These are phyloP conservation scores for Montipora cactus DNA, from an alignment of 64 coral and sea anemone species.

Conservation along the genomic window DNA sequence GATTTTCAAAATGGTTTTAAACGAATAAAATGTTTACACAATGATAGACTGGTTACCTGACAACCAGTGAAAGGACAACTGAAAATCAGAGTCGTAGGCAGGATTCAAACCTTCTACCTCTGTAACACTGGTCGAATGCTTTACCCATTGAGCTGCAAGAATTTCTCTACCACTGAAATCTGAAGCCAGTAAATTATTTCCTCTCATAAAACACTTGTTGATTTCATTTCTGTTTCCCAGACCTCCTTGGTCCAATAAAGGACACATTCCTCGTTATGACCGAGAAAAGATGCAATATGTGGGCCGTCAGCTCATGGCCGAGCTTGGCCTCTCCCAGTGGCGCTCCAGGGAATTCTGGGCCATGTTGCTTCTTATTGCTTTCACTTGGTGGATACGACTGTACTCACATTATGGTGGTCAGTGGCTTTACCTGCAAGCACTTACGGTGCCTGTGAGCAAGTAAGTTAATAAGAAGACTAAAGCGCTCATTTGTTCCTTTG, in stretches of 20 bases:
- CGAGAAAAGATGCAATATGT: slow-evolving; percentile 99
- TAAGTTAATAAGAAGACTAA: slow-evolving; percentile 21
- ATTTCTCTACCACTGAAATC: too few species aligned
- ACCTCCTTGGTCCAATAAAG: slow-evolving; percentile 97
- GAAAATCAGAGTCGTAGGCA: too few species aligned
- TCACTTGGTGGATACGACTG: slow-evolving; percentile 95
- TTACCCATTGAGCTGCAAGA: too few species aligned
- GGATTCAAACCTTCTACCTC: too few species aligned
- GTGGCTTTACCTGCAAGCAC: slow-evolving; percentile 92
- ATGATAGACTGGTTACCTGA: too few species aligned
- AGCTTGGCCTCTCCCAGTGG: slow-evolving; percentile 98
- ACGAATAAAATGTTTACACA: too few species aligned
- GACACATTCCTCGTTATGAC: slow-evolving; percentile 86
- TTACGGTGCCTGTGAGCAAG: slow-evolving; percentile 94
- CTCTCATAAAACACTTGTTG: too few species aligned
- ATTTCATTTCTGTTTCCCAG: slow-evolving; percentile 4
- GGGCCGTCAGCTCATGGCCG: slow-evolving; percentile 92
- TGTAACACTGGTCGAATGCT: too few species aligned
- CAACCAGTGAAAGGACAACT: too few species aligned
- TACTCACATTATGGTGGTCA: slow-evolving; percentile 97
- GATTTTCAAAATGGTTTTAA: too few species aligned
- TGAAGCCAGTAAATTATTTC: too few species aligned
- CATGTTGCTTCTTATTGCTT: slow-evolving; percentile 94
- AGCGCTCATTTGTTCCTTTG: too few species aligned
- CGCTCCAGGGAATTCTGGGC: slow-evolving; percentile 98